A percentile compares a stretch with the other conserved stretches of the same genome.
Evolutionary conservation across 1,140 invertebrate genomes (phyloP).

Genomic region (Lithobius niger): DNA sequence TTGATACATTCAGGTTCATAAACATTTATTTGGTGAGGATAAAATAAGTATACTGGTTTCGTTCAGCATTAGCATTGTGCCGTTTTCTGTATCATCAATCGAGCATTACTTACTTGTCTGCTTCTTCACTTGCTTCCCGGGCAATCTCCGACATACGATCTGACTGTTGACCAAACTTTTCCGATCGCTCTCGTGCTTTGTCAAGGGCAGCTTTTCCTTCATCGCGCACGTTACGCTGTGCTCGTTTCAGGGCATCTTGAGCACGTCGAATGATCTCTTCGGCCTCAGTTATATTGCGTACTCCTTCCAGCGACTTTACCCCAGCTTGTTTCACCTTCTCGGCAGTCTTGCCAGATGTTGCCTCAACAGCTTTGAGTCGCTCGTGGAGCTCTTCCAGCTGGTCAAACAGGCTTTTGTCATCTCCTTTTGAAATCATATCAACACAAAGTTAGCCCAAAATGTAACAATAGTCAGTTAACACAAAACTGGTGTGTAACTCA

Average conservation of each 20-base stretch:
- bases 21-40: too few species aligned
- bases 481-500: too few species aligned
- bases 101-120: slow-evolving; percentile 53
- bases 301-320: slow-evolving; percentile 44
- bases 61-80: too few species aligned
- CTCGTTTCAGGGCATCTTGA: slow-evolving; percentile 51
- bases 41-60: too few species aligned
- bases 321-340: slow-evolving; percentile 43
- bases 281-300: slow-evolving; percentile 52
- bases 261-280: slow-evolving; percentile 58
- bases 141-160: slow-evolving; percentile 81
- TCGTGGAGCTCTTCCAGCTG: slow-evolving; percentile 51
- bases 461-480: too few species aligned
- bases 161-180: slow-evolving; percentile 78
- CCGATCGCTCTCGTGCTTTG: slow-evolving; percentile 64
- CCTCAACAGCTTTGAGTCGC: slow-evolving; percentile 47
- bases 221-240: slow-evolving; percentile 56
- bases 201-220: slow-evolving; percentile 62
- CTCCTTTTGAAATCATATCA: slow-evolving; percentile 30
- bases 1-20: too few species aligned
- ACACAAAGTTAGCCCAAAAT: too few species aligned
- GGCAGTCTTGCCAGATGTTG: slow-evolving; percentile 24
- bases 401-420: slow-evolving; percentile 43
- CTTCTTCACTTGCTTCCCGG: slow-evolving; percentile 61
- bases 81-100: too few species aligned